Conservation (phyloP, 1,140 invertebrate species). For the Psix sp. region DNA sequence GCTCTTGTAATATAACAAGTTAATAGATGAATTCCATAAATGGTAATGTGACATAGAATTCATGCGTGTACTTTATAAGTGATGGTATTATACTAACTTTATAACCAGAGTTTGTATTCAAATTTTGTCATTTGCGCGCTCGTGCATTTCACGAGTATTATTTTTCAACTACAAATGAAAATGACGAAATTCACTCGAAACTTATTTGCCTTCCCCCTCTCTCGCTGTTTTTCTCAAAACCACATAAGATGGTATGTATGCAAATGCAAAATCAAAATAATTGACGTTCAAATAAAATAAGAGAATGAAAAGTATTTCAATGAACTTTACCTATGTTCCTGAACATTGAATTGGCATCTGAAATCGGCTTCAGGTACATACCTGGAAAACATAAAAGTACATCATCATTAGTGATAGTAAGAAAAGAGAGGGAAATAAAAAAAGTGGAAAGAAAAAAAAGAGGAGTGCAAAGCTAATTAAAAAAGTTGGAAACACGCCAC, state of each 20-base stretch:
- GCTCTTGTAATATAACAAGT: not conserved
- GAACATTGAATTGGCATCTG: constrained; percentile 2
- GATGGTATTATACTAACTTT: no score
- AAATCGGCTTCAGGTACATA: constrained; percentile 20
- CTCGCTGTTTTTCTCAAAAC: no score
- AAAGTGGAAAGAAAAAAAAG: not conserved
- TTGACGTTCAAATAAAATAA: not conserved
- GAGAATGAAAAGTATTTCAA: not conserved
- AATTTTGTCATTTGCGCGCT: no score
- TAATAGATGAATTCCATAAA: constrained; percentile 2
- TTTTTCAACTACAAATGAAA: no score
- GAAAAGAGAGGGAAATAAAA: not conserved
- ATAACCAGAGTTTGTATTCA: no score
- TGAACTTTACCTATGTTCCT: constrained; percentile 21
- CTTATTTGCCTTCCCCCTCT: no score
- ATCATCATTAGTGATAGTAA: constrained; percentile 22
- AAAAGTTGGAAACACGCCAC: constrained; percentile 35
- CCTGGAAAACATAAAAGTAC: constrained; percentile 36
- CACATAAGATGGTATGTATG: no score
- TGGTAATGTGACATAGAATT: not conserved
- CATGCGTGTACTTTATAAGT: not conserved
- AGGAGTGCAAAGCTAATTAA: constrained; percentile 34
- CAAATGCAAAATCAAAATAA: not conserved
- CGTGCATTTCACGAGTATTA: no score
- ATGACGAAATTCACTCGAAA: no score